Conservation (phyloP, 2,113 vertebrate genomes). For the Lamprotornis superbus region DNA sequence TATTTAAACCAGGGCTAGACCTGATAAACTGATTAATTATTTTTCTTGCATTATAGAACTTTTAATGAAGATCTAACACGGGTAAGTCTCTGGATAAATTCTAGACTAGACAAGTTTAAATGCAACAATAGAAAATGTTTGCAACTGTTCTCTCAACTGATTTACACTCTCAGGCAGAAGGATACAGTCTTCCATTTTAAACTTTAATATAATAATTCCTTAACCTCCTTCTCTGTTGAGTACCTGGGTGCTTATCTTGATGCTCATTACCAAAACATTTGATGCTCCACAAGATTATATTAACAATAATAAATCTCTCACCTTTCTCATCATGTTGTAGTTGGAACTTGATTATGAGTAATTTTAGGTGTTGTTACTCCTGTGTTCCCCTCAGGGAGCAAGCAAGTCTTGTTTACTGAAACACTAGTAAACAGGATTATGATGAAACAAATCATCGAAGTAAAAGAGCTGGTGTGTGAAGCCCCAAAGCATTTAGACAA, state of each 20-base stretch:
- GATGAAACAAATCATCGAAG: neutral
- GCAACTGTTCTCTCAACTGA: neutral
- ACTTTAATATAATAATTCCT: neutral
- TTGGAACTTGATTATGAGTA: neutral
- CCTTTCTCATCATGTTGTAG: neutral
- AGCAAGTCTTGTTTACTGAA: constrained; percentile 27
- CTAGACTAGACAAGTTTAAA: neutral
- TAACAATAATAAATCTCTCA: neutral
- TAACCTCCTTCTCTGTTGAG: neutral
- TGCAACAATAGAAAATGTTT: neutral
- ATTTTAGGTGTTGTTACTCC: neutral
- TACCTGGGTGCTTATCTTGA: neutral
- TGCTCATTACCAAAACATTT: neutral
- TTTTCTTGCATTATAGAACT: neutral
- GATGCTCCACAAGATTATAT: neutral
- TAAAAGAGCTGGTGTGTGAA: constrained; percentile 8
- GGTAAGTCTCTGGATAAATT: neutral
- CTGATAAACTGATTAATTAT: neutral
- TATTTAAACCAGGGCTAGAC: neutral
- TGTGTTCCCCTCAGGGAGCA: neutral
- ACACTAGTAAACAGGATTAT: constrained; percentile 8
- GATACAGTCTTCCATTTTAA: neutral
- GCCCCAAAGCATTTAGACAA: neutral
- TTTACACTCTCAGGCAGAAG: neutral
- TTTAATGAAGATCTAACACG: neutral